Percentiles rank a stretch among this genome's conserved stretches.
These are phyloP conservation scores for Lasioglossum malachurum DNA, from an alignment of 2,888 invertebrate genomes.

Conservation along the genomic window DNA sequence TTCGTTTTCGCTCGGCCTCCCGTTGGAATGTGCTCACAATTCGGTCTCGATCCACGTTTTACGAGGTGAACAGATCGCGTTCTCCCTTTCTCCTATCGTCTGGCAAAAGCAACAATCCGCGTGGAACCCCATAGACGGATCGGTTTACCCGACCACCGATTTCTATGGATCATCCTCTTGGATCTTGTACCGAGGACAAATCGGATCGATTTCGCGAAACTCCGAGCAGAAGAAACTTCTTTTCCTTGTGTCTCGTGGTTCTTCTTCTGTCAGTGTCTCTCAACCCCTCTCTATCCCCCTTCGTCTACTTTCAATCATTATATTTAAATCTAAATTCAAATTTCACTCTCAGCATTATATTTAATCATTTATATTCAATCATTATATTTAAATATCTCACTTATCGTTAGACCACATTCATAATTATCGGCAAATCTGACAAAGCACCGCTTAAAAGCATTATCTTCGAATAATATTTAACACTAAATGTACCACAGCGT, in stretches of 20 bases:
- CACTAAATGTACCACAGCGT: background rate
- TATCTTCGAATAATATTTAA: background rate
- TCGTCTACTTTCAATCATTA: too few species aligned
- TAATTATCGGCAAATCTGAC: too few species aligned
- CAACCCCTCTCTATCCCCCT: background rate
- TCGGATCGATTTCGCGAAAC: constrained; percentile 43
- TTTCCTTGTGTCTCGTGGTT: background rate
- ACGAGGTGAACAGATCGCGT: constrained; percentile 45
- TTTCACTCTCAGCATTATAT: too few species aligned
- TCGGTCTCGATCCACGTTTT: constrained; percentile 34
- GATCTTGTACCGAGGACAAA: constrained; percentile 10
- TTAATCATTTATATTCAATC: too few species aligned
- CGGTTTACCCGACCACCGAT: constrained; percentile 45
- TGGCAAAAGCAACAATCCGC: constrained; percentile 15
- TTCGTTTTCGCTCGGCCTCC: constrained; percentile 65
- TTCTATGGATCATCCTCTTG: constrained; percentile 52
- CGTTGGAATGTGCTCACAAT: constrained; percentile 49
- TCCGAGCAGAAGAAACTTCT: background rate
- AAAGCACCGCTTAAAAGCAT: background rate
- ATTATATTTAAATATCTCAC: too few species aligned
- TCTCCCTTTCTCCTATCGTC: constrained; percentile 69
- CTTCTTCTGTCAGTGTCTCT: background rate
- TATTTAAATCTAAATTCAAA: too few species aligned
- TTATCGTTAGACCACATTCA: too few species aligned
- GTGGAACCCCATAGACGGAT: constrained; percentile 9